phyloP scores from a whole-genome alignment of 1,140 invertebrate species.

The Bombus fervidus region DNA sequence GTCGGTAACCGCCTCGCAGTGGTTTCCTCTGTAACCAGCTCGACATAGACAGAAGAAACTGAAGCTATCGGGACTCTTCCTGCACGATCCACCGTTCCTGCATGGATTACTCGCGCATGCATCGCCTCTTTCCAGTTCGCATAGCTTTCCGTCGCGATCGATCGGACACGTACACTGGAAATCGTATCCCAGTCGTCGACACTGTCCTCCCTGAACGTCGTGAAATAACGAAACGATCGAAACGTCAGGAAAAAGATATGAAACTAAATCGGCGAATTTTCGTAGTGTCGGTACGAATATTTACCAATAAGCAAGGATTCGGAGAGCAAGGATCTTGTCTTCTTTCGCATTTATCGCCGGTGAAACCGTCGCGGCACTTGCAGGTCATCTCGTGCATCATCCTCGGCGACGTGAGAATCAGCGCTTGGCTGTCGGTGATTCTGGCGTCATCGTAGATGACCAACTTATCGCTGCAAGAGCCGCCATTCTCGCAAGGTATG shows the following conservation, averaged over 20 bases:
- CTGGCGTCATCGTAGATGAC: slow-evolving; percentile 87
- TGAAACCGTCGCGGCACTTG: slow-evolving; percentile 90
- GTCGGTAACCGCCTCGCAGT: slow-evolving; percentile 93
- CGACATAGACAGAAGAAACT: slow-evolving; percentile 95
- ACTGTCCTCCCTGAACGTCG: slow-evolving; percentile 87
- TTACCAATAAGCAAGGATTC: slow-evolving; percentile 89
- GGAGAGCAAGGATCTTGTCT: slow-evolving; percentile 95
- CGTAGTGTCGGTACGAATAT: neutral
- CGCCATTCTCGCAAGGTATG: slow-evolving; percentile 89
- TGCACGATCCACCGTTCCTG: slow-evolving; percentile 94
- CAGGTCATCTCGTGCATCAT: slow-evolving; percentile 91
- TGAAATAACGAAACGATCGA: neutral
- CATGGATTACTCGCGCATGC: slow-evolving; percentile 93
- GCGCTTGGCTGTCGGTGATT: slow-evolving; percentile 89
- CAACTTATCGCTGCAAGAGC: slow-evolving; percentile 89
- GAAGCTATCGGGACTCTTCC: slow-evolving; percentile 91
- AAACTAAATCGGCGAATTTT: too few species aligned
- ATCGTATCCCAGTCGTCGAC: slow-evolving; percentile 90
- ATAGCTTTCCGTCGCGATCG: slow-evolving; percentile 90
- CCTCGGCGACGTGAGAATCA: slow-evolving; percentile 91
- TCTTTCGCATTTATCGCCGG: slow-evolving; percentile 90
- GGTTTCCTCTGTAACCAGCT: slow-evolving; percentile 93
- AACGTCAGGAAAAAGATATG: too few species aligned
- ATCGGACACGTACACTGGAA: slow-evolving; percentile 92
- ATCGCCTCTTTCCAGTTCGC: slow-evolving; percentile 91